Conservation (phyloP, 1,140 invertebrate species). For the Polyergus mexicanus region DNA sequence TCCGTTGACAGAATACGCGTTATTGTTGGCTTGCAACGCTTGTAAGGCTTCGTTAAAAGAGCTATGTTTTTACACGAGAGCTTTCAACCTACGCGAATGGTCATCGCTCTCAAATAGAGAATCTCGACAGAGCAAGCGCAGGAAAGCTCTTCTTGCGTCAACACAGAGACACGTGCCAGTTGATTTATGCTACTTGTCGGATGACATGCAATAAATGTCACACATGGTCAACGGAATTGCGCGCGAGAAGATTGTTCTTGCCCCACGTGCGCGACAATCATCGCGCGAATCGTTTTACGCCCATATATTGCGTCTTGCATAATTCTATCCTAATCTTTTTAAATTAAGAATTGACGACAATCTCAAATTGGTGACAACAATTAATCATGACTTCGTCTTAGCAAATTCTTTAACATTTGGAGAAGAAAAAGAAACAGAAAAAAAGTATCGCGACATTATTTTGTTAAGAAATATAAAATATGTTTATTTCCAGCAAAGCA, state of each 20-base stretch:
- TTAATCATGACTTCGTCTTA: not conserved
- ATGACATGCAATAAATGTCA: conserved; percentile 38
- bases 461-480: not conserved
- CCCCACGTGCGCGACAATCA: conserved; percentile 1
- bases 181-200: conserved; percentile 39
- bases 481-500: no score
- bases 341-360: not conserved
- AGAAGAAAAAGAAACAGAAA: not conserved
- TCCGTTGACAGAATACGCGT: not conserved
- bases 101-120: conserved; percentile 62
- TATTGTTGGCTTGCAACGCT: conserved; percentile 22
- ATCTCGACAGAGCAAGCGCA: conserved; percentile 4
- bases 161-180: conserved; percentile 45
- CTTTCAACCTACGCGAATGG: conserved; percentile 34
- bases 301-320: not conserved
- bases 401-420: not conserved
- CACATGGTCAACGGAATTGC: not conserved
- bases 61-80: not conserved
- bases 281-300: not conserved
- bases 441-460: no score
- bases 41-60: not conserved
- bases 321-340: conserved; percentile 4
- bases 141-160: conserved; percentile 35
- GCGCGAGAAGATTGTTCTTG: conserved; percentile 3
- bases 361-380: no score